phyloP scores from a whole-genome alignment of 2,888 invertebrate species.

The Dolichopus griseipennis region DNA sequence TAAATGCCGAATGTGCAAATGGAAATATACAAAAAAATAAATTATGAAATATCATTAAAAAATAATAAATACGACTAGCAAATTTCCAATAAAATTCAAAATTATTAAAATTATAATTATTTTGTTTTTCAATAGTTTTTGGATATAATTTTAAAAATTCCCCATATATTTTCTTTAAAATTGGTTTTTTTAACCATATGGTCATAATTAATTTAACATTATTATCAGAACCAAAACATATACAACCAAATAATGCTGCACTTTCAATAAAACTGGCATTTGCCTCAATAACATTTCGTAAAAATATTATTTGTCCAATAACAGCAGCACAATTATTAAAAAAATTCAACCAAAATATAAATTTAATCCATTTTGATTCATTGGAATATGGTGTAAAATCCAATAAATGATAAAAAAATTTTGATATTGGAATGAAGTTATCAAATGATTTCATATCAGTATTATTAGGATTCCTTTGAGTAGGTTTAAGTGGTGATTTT shows the following conservation, averaged over 20 bases:
- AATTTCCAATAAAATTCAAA: not conserved
- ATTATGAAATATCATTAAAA: slow-evolving; percentile 1
- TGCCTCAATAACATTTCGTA: not conserved
- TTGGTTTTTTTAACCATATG: not conserved
- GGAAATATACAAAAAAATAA: not conserved
- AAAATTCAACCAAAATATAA: too few species aligned
- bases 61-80: not conserved
- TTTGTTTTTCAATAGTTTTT: not conserved
- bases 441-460: too few species aligned
- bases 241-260: not conserved
- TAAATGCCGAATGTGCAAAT: not conserved
- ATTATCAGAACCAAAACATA: not conserved
- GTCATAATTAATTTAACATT: not conserved
- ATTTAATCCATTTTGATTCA: too few species aligned
- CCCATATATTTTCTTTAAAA: not conserved
- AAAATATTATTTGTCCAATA: not conserved
- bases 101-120: not conserved
- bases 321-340: slow-evolving; percentile 1
- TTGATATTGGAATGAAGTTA: too few species aligned
- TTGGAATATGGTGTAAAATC: too few species aligned
- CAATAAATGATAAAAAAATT: too few species aligned
- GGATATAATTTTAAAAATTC: not conserved
- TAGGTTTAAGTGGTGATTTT: too few species aligned
- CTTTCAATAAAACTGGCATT: not conserved
- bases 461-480: too few species aligned